These are phyloP conservation scores for Ranitomeya imitator DNA, from an alignment of 2,113 vertebrate genomes.

Conservation along the genomic window DNA sequence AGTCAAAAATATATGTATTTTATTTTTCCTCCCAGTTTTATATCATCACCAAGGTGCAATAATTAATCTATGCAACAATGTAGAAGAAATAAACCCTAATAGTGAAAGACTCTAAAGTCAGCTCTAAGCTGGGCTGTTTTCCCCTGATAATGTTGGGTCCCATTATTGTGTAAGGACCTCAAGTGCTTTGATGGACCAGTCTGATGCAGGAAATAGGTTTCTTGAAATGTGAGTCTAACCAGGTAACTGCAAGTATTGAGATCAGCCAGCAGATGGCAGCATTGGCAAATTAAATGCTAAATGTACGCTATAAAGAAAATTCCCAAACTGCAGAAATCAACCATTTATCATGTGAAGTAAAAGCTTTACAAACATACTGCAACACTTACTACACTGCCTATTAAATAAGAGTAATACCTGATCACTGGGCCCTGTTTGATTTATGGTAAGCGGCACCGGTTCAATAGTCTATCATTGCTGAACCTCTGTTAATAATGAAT, in stretches of 20 bases:
- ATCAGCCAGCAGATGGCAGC: slow-evolving; percentile 51
- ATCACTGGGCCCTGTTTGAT: slow-evolving; percentile 45
- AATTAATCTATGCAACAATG: too few species aligned
- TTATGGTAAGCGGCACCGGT: slow-evolving; percentile 44
- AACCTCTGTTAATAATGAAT: slow-evolving; percentile 49
- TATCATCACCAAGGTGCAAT: too few species aligned
- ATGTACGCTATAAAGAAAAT: background rate
- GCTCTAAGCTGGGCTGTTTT: background rate
- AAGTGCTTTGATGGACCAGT: background rate
- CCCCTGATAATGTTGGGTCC: background rate
- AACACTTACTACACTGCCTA: slow-evolving; percentile 43
- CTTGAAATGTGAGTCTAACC: background rate
- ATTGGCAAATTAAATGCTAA: slow-evolving; percentile 17
- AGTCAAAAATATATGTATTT: background rate
- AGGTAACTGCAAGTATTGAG: background rate
- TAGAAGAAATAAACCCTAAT: too few species aligned
- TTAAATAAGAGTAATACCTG: slow-evolving; percentile 52
- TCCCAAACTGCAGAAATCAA: slow-evolving; percentile 36
- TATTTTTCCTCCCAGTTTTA: background rate
- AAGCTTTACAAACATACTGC: slow-evolving; percentile 46
- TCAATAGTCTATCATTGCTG: slow-evolving; percentile 49
- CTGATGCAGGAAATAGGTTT: background rate
- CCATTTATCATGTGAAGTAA: slow-evolving; percentile 46
- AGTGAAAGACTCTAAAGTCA: too few species aligned
- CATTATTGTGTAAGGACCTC: background rate